Conservation (phyloP, 2,113 vertebrate species). For the Petrocephalus zakoni region DNA sequence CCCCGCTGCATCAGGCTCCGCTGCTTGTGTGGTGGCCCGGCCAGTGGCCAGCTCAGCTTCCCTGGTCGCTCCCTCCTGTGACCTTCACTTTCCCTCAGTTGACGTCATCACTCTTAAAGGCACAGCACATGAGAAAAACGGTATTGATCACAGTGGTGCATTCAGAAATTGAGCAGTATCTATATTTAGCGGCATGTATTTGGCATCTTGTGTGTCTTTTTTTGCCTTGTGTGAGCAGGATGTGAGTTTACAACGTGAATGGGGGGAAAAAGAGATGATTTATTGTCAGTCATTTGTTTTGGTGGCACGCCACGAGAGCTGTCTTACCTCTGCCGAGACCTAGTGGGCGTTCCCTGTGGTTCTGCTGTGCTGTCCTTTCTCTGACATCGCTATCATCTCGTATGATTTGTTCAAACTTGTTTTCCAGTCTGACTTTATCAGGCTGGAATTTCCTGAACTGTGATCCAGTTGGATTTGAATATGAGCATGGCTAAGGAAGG, state of each 20-base stretch:
- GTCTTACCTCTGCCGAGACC: neutral
- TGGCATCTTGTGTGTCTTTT: neutral
- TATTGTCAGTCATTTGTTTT: neutral
- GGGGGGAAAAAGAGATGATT: neutral
- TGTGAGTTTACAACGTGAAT: neutral
- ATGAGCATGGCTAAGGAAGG: neutral
- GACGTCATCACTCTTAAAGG: neutral
- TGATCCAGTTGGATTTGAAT: neutral
- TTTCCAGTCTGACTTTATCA: neutral
- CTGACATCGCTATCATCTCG: neutral
- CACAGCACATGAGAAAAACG: neutral
- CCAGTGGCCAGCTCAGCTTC: neutral
- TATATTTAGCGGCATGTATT: neutral
- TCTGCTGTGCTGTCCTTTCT: neutral
- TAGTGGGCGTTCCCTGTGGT: neutral
- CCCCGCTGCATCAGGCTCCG: neutral
- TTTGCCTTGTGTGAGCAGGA: neutral
- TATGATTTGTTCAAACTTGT: neutral
- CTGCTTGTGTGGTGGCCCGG: neutral
- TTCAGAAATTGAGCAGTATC: neutral
- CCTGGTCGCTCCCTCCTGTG: neutral
- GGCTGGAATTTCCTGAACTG: neutral
- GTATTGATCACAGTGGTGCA: neutral
- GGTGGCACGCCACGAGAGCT: neutral
- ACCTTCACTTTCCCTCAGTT: neutral